A percentile compares a stretch with the other conserved stretches of the same genome.
Evolutionary conservation across 2,888 invertebrate genomes (phyloP).

Genomic region (Frankliniella fusca): DNA sequence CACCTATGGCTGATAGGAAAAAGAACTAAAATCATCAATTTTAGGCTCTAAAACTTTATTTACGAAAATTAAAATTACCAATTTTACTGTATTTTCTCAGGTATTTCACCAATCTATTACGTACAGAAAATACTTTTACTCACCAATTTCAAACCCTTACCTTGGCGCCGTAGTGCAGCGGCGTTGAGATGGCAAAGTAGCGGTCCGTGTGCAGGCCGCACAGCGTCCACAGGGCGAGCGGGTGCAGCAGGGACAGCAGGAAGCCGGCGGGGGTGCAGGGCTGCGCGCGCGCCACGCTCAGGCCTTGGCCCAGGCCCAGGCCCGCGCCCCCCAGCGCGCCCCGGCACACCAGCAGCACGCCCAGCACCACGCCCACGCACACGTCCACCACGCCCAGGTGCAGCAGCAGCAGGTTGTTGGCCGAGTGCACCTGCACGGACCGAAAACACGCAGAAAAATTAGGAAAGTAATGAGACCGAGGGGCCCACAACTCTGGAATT

Average conservation of each 20-base stretch:
- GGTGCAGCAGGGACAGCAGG: slow-evolving; percentile 65
- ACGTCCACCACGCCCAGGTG: slow-evolving; percentile 69
- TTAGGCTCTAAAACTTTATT: too few relatives aligned
- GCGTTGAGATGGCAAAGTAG: slow-evolving; percentile 75
- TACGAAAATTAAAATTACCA: too few relatives aligned
- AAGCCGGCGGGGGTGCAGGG: slow-evolving; percentile 63
- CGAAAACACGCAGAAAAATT: too few relatives aligned
- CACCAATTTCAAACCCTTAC: slow-evolving; percentile 45
- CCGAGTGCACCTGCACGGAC: slow-evolving; percentile 47
- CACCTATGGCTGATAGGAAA: too few relatives aligned
- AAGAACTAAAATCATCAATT: too few relatives aligned
- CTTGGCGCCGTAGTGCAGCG: slow-evolving; percentile 73
- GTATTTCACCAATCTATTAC: too few relatives aligned
- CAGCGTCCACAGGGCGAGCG: slow-evolving; percentile 72
- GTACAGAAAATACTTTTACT: too few relatives aligned
- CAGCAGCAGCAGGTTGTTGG: slow-evolving; percentile 68
- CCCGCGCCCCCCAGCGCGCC: slow-evolving; percentile 32
- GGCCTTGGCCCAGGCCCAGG: slow-evolving; percentile 9
- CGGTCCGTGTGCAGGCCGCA: slow-evolving; percentile 72
- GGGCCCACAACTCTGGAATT: too few relatives aligned
- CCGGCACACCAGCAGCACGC: slow-evolving; percentile 42
- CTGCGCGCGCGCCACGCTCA: slow-evolving; percentile 50
- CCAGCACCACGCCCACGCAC: slow-evolving; percentile 55
- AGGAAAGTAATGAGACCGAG: too few relatives aligned
- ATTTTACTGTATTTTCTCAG: too few relatives aligned